Base-by-base conservation (phyloP, 2,113 vertebrate species). In the Pangasianodon gigas region DNA sequence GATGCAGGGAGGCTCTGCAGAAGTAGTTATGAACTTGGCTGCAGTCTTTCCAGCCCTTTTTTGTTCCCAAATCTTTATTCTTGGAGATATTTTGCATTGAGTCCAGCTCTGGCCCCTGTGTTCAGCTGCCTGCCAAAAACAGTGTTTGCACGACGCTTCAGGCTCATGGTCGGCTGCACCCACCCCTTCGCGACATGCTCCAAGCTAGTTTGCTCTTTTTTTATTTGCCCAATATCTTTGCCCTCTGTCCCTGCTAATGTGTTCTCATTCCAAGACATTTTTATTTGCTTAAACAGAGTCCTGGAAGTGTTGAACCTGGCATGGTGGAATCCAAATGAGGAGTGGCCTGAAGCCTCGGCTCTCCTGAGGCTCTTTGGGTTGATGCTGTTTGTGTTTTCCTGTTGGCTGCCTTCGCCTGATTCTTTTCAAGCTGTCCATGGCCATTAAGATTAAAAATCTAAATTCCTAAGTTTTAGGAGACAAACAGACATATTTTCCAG, bases 221-320 rank as follows among this genome's bases (percentile, higher is more conserved):
- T 87, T 89, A 74, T 93, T 77, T 91, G 82, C 77, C 71, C 54
- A 65, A 56, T 84, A 92, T 90, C 84, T 88, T 88, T 94, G 90
- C 88, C 87, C 89, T 92, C 89, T 83, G 84, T 90, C 89, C 93
- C 80, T 90, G 86, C 93, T 91, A 93, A 88, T 85, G 81, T 93
- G 92, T 87, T 92, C 89, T 93, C 87, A 84, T 88, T 93, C 93
- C 93, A 94, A 92, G 84, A 94, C 92, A 90, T 92, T 91, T 90
- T 87, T 93, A 91, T 94, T 93, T 93, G 79, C 92, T 92, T 90
- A 92, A 90, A 89, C 88, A 21, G 74, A 87, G 91, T 94, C 91
- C 93, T 83, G 71, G 91, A 94, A 69, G 89, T 48, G 89, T 90
- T 88, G 84, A 91, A 87, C 90, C 90, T 89, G 85, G 87, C 90